Base-by-base conservation (phyloP, 2,113 vertebrate species). In the Drymodes brunneopygia region DNA sequence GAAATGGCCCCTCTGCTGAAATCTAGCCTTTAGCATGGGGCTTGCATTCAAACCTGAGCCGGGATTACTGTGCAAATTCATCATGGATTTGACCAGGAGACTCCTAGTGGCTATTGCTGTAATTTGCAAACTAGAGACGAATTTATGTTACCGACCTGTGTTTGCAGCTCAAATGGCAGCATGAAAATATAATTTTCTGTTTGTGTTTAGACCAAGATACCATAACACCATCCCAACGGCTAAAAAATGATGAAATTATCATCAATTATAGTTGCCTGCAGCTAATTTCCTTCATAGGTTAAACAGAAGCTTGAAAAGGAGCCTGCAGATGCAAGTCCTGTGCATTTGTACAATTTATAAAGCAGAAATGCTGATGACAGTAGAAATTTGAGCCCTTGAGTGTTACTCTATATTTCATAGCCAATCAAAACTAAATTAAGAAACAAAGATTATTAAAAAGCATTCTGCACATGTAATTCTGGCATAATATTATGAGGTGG, bases 371-470 rank as follows among this genome's bases (percentile, higher is more conserved):
- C 98, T 98, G 98, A 98, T 97, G 98, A 89, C 62, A 69, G 95
- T 92, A 90, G 98, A 98, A 99, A 98, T 96, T 87, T 51, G 97
- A 98, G 96, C 97, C 97, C 97, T 95, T 92, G 97, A 98, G 97
- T 98, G 96, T 97, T 90, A 77, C 94, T 97, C 62, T 94, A 97
- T 97, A 98, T 98, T 98, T 99, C 97, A 97, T 96, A 97, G 95
- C 98, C 98, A 98, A 98, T 99, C 98, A 98, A 98, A 98, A 97
- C 97, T 98, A 98, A 99, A 98, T 98, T 98, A 99, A 98, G 98
- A 98, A 98, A 98, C 97, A 95, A 97, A 97, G 97, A 97, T 98
- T 98, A 98, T 98, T 98, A 98, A 98, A 98, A 98, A 97, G 92
- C 95, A 97, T 97, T 98, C 95, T 97, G 93, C 92, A 90, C 95